A percentile compares a stretch with the other conserved stretches of the same genome.
Evolutionary conservation across 2,888 invertebrate species (phyloP).

Genomic region (Philopedon plagiatum): DNA sequence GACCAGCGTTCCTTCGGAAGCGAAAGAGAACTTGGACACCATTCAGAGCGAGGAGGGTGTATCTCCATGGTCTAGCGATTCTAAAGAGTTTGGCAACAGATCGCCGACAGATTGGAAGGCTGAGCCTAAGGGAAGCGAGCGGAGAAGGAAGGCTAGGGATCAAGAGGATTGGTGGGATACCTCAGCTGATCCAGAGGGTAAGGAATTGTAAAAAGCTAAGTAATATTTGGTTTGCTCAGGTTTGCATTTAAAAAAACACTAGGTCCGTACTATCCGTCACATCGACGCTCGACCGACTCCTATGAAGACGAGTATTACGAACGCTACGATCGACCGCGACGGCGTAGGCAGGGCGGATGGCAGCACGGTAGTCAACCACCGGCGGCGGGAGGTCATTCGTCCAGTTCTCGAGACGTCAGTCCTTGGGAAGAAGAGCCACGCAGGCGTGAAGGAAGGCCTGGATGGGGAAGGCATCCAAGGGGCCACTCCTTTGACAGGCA

Average conservation of each 20-base stretch:
- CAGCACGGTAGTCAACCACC: constrained; percentile 55
- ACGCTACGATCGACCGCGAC: constrained; percentile 64
- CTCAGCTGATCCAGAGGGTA: constrained; percentile 67
- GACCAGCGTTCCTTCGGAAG: constrained; percentile 59
- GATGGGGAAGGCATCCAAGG: constrained; percentile 62
- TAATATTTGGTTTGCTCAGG: background rate
- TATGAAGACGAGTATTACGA: constrained; percentile 68
- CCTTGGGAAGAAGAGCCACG: constrained; percentile 83
- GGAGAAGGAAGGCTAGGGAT: constrained; percentile 64
- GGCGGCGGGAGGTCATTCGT: constrained; percentile 70
- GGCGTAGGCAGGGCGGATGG: constrained; percentile 59
- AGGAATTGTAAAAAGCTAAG: background rate
- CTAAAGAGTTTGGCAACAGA: constrained; percentile 73
- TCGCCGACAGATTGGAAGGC: constrained; percentile 70
- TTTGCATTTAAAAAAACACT: too few relatives aligned
- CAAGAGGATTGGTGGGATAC: constrained; percentile 69
- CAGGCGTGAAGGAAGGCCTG: constrained; percentile 63
- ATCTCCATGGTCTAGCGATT: constrained; percentile 86
- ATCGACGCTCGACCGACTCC: constrained; percentile 67
- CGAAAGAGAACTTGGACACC: constrained; percentile 61
- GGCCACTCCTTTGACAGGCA: constrained; percentile 65
- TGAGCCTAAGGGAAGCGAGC: constrained; percentile 68
- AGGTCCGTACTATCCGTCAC: constrained; percentile 62
- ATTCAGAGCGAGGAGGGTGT: constrained; percentile 68
- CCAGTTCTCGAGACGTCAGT: constrained; percentile 83